Conservation (phyloP, 2,888 invertebrate genomes). For the Dioctria rufipes region DNA sequence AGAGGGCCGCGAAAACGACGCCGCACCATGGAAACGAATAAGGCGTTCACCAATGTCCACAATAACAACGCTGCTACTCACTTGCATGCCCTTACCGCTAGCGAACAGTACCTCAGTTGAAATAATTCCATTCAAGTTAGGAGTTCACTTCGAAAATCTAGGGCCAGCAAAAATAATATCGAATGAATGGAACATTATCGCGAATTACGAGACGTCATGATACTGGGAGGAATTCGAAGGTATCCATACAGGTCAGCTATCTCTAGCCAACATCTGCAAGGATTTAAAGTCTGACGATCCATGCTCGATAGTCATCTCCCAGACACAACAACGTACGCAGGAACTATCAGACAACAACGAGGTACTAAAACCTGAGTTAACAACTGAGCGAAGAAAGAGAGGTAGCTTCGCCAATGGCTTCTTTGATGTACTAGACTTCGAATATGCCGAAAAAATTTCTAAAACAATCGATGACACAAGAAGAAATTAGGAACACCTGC, state of each 20-base stretch:
- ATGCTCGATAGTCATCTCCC: not conserved
- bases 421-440: conserved; percentile 20
- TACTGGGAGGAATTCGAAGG: not conserved
- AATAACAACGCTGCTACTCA: no score
- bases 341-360: not conserved
- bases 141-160: conserved; percentile 5
- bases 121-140: not conserved
- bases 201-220: not conserved
- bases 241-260: not conserved
- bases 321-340: not conserved
- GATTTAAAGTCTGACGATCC: not conserved
- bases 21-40: not conserved
- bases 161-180: not conserved
- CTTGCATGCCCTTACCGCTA: not conserved
- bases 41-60: not conserved
- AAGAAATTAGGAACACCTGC: not conserved
- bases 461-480: not conserved
- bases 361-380: not conserved
- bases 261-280: not conserved
- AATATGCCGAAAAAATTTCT: conserved; percentile 23
- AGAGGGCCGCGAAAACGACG: not conserved
- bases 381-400: not conserved
- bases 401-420: conserved; percentile 5
- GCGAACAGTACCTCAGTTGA: not conserved
- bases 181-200: not conserved